Percentiles rank a stretch among this genome's conserved stretches.
phyloP scores from a whole-genome alignment of 2,113 vertebrate species.

The Xiphias gladius region DNA sequence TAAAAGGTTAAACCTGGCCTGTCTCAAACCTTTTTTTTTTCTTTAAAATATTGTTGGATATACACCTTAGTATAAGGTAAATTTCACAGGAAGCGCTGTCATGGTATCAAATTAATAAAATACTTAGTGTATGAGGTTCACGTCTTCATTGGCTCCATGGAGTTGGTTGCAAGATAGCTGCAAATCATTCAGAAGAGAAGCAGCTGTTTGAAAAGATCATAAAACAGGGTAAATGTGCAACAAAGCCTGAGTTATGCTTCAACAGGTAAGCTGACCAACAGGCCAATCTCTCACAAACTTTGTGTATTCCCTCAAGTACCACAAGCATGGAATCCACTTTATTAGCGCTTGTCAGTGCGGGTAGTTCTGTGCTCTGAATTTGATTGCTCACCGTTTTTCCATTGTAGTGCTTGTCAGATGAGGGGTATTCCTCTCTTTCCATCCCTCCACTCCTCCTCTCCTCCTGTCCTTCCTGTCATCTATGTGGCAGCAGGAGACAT shows the following conservation, averaged over 20 bases:
- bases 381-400: conserved; percentile 70
- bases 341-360: conserved; percentile 76
- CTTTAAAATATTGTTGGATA: not conserved
- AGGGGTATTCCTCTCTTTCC: conserved; percentile 71
- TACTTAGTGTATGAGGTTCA: not conserved
- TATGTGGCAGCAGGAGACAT: conserved; percentile 84
- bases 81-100: conserved; percentile 4
- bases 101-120: conserved; percentile 3
- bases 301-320: conserved; percentile 65
- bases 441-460: conserved; percentile 66
- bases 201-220: conserved; percentile 39
- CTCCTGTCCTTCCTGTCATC: conserved; percentile 77
- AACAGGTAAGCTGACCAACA: conserved; percentile 52
- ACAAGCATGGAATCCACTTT: conserved; percentile 68
- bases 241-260: conserved; percentile 33
- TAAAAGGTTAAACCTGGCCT: not conserved
- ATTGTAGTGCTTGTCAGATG: conserved; percentile 71
- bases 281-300: conserved; percentile 64
- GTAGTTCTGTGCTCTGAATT: conserved; percentile 68
- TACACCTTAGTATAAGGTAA: not conserved
- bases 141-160: not conserved
- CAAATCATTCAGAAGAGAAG: conserved; percentile 3
- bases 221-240: not conserved
- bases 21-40: not conserved
- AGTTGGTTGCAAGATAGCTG: not conserved